Base-by-base conservation (phyloP, 2,797 vertebrate genomes). In the Botia almorhae region DNA sequence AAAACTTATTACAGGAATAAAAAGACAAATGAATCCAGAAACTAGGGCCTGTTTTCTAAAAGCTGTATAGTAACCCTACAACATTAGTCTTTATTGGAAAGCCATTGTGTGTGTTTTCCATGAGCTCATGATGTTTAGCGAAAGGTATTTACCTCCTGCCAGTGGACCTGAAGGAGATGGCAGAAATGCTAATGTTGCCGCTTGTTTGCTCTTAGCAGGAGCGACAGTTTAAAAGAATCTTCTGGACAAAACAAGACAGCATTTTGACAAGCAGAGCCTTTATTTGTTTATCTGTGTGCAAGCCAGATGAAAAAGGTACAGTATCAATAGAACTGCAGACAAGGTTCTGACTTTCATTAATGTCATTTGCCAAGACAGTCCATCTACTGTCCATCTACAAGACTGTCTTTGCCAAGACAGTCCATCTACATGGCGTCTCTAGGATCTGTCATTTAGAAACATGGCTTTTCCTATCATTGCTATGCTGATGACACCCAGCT, bases 1-100 rank as follows among this genome's bases (percentile, higher is more conserved):
- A 87, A 90, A 87, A 85, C 89, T 92, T 90, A 93, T 93, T 93
- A 90, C 89, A 89, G 87, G 91, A 92, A 92, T 91, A 89, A 88
- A 90, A 92, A 87, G 88, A 90, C 89, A 86, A 84, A 87, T 72
- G 79, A 90, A 91, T 91, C 89, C 92, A 92, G 89, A 87, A 87
- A 83, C 85, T 29, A 81, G 73, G 87, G 67, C 88, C 83, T 69
- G 85, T 88, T 83, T 90, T 90, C 88, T 76, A 69, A 90, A 88
- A 39, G 87, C 89, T 88, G 33, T 58, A 81, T 64, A 78, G 75
- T 73, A 78, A 72, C 76, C 80, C 68, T 67, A 60, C 68, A 77
- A 29, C 83, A 74, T 68, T 87, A 53, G 71, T 87, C 85, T 67
- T 89, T 91, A 91, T 91, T 88, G 84, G 82, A 89, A 10, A 11